Base-by-base conservation (phyloP, 2,888 invertebrate genomes). In the Idaea aversata region DNA sequence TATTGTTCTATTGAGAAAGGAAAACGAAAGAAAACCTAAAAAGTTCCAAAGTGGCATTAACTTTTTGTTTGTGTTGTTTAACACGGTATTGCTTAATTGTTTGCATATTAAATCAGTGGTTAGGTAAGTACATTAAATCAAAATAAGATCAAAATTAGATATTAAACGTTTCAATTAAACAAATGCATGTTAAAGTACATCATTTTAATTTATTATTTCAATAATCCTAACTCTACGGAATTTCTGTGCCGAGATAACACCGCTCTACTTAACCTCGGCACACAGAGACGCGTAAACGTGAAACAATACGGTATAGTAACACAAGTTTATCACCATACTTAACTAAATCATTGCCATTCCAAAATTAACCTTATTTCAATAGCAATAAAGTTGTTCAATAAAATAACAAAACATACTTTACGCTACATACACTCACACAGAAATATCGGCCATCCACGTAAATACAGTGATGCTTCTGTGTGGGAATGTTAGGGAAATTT, bases 221-320 rank as follows among this genome's bases (percentile, higher is more conserved):
- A 78, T 86, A 88, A 88, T 84, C 83, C 79, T 74, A 85, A 81
- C 92, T 92, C 93, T 78, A 91, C 82, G 82, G 89, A 87, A 88
- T 87, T 87, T 87, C 87, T 92, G 90, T 93, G 87, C 91, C 70
- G 84, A 91, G 91, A 91, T 91, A 91, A 92, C 89, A 80, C 91
- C 91, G 93, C 93, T 92, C 93, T 91, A 92, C 93, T 93, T 93
- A 92, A 92, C 93, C 90, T 90, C 90, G 85, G 83, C 90, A 91
- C 91, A 92, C 91, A 91, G 87, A 90, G 86, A 86, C 87, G 88
- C 88, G 88, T 91, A 90, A 91, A 91, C 91, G 89, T 90, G 91
- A 90, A 92, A 93, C 92, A 93, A 93, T 93, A 93, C 92, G 91
- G 91, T 91, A 91, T 87, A 90, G 87, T 82, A 84, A 85, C 80